Conservation (phyloP, 2,797 vertebrate genomes). For the Acestrorhynchus altus region DNA sequence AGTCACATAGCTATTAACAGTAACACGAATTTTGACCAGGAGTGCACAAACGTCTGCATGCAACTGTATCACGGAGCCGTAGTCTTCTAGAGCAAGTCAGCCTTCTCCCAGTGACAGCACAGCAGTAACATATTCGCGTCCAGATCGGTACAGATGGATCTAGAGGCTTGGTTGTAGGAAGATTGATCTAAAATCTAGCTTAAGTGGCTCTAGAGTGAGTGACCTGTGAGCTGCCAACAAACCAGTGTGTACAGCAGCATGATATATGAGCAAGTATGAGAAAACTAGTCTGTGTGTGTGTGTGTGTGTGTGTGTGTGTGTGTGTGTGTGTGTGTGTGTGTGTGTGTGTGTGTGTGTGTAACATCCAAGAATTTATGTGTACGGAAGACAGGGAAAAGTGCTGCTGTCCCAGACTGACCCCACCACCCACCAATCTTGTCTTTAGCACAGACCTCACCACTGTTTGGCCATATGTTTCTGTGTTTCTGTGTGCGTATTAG, state of each 20-base stretch:
- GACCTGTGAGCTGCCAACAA: constrained; percentile 2
- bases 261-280: not conserved
- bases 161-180: not conserved
- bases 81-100: not conserved
- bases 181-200: not conserved
- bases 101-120: not conserved
- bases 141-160: not conserved
- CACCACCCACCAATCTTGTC: constrained; percentile 18
- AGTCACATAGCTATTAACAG: too few relatives aligned
- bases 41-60: too few relatives aligned
- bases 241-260: not conserved
- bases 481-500: not conserved
- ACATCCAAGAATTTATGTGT: not conserved
- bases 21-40: too few relatives aligned
- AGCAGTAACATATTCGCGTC: not conserved
- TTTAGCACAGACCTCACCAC: not conserved
- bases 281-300: constrained; percentile 14
- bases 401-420: constrained; percentile 20
- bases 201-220: not conserved
- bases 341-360: constrained; percentile 12
- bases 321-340: constrained; percentile 35
- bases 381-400: not conserved
- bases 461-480: constrained; percentile 9
- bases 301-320: constrained; percentile 36
- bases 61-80: too few relatives aligned